phyloP scores from a whole-genome alignment of 2,797 vertebrate genomes.

The Trachurus trachurus region DNA sequence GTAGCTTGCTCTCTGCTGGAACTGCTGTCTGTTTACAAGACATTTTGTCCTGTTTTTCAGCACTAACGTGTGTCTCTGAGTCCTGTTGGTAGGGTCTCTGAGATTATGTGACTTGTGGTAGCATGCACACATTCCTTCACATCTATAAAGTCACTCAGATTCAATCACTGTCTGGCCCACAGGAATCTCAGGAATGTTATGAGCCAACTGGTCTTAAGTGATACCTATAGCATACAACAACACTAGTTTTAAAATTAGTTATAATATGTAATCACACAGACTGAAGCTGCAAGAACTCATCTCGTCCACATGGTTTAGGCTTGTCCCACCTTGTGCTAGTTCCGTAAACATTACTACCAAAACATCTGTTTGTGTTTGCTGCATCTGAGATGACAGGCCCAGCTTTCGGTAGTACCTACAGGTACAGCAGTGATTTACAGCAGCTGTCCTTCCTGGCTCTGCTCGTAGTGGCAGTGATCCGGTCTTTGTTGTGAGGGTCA shows the following conservation, averaged over 20 bases:
- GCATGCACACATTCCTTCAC: slow-evolving; percentile 55
- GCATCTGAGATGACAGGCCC: not conserved
- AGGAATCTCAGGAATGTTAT: slow-evolving; percentile 68
- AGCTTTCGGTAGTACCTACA: fast-evolving
- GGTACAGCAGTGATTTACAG: not conserved
- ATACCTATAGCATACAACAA: not conserved
- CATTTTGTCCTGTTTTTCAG: not conserved
- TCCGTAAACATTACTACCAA: not conserved
- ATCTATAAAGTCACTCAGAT: slow-evolving; percentile 50
- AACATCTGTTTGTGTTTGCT: not conserved
- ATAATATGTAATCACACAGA: not conserved
- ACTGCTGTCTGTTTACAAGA: not conserved
- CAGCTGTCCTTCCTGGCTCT: no score
- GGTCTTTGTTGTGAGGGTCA: slow-evolving; percentile 64
- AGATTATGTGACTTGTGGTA: slow-evolving; percentile 35
- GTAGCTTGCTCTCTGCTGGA: not conserved
- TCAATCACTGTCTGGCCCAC: slow-evolving; percentile 45
- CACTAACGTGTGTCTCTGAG: not conserved
- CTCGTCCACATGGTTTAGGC: not conserved
- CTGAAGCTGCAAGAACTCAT: not conserved
- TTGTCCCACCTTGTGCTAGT: not conserved
- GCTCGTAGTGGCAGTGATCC: slow-evolving; percentile 26
- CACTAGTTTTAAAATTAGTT: not conserved
- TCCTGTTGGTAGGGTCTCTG: slow-evolving; percentile 2
- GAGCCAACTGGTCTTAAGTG: slow-evolving; percentile 15